Base-by-base conservation (phyloP, 2,797 vertebrate species). In the Urosaurus nigricauda region DNA sequence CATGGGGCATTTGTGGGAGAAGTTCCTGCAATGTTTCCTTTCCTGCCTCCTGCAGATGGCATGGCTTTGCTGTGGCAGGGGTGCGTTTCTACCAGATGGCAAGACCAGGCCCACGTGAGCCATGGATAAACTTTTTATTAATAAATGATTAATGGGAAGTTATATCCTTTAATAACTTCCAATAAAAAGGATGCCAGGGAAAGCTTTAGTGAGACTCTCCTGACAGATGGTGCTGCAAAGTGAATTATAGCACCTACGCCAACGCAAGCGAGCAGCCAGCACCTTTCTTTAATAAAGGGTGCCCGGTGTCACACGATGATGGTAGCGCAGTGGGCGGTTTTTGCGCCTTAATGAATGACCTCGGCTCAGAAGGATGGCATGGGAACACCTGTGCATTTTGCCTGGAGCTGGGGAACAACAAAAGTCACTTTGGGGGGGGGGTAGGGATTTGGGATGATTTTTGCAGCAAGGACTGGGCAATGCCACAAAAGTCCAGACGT, bases 211-310 rank as follows among this genome's bases (percentile, higher is more conserved):
- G 87, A 93, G 95, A 90, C 93, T 90, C 80, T 79, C 92, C 86
- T 92, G 94, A 92, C 94, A 96, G 95, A 95, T 95, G 94, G 95
- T 94, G 94, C 93, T 92, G 90, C 90, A 93, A 94, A 95, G 93
- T 94, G 93, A 96, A 95, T 94, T 95, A 94, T 92, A 93, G 90
- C 89, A 90, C 87, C 90, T 91, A 93, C 83, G 91, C 91, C 84
- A 83, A 88, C 89, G 90, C 56, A 32, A 56, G 89, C 86, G 89
- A 84, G 87, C 92, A 92, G 91, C 90, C 89, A 84, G 92, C 93
- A 92, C 65, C 93, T 93, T 91, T 86, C 91, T 93, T 95, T 94
- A 93, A 94, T 92, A 91, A 92, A 68, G 79, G 92, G 88, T 91
- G 77, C 56, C 94, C 88, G 88, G 92, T 93, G 93, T 94, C 83